Evolutionary conservation across 2,113 vertebrate genomes (phyloP).

Genomic region (Tenrec ecaudatus): DNA sequence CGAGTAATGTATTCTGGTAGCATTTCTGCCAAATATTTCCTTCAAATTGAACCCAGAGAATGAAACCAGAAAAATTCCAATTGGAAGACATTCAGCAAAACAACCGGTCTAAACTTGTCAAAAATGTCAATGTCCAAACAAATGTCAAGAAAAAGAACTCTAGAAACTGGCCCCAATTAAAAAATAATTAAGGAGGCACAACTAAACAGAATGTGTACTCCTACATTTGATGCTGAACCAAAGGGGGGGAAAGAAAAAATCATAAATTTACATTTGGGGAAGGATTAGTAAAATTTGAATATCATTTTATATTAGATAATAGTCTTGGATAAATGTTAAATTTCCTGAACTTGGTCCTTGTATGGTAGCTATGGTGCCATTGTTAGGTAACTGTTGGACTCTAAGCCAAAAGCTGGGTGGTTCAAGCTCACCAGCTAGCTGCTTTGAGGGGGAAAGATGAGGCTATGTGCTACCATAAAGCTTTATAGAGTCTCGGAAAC

Average conservation of each 20-base stretch:
- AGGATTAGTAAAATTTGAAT: slow-evolving; percentile 24
- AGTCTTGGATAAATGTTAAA: slow-evolving; percentile 7
- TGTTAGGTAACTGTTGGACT: no score
- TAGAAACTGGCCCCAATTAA: slow-evolving; percentile 25
- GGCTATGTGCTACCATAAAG: no score
- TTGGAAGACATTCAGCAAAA: slow-evolving; percentile 42
- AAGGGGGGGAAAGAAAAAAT: background rate
- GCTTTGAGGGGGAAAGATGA: no score
- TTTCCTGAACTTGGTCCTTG: slow-evolving; percentile 41
- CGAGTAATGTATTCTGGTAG: slow-evolving; percentile 24
- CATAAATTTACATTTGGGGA: slow-evolving; percentile 24
- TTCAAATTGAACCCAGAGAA: slow-evolving; percentile 30
- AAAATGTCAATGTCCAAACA: background rate
- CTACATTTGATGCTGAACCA: slow-evolving; percentile 24
- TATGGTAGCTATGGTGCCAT: background rate
- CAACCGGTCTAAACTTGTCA: background rate
- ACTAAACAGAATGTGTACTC: slow-evolving; percentile 12
- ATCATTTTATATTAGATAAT: slow-evolving; percentile 37
- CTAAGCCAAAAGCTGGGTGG: no score
- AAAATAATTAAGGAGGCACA: slow-evolving; percentile 15
- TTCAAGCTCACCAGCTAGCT: no score
- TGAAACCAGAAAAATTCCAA: slow-evolving; percentile 32
- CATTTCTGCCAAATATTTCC: slow-evolving; percentile 39
- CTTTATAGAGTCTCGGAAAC: no score
- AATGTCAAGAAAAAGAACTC: background rate